phyloP scores from a whole-genome alignment of 2,888 invertebrate genomes.

The Coenonympha arcania region DNA sequence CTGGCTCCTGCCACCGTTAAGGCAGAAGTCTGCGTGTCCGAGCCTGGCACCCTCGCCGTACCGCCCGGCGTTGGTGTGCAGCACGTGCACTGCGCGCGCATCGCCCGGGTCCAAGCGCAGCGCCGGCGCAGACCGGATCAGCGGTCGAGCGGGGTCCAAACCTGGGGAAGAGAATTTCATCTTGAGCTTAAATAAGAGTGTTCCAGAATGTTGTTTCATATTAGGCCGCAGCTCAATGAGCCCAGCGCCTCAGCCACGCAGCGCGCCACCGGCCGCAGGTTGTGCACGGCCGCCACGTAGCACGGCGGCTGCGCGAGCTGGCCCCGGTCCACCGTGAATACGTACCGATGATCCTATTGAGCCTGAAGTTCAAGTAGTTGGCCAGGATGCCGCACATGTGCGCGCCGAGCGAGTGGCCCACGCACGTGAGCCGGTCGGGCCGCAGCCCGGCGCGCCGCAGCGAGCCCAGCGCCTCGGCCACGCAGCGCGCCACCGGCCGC shows the following conservation, averaged over 20 bases:
- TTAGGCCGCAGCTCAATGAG: constrained; percentile 62
- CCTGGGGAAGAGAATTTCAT: constrained; percentile 45
- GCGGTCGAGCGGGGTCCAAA: constrained; percentile 83
- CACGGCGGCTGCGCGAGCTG: constrained; percentile 79
- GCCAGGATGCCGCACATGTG: constrained; percentile 84
- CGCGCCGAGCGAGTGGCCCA: constrained; percentile 84
- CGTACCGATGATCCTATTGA: constrained; percentile 81
- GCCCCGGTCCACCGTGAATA: constrained; percentile 85
- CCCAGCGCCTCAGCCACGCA: constrained; percentile 79
- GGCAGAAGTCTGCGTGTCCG: constrained; percentile 86
- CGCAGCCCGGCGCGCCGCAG: constrained; percentile 78
- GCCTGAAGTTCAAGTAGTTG: constrained; percentile 80
- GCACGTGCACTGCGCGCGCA: constrained; percentile 83
- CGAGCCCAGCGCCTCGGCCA: constrained; percentile 76
- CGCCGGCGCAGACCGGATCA: constrained; percentile 77
- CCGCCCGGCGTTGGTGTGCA: constrained; percentile 86
- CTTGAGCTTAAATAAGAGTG: neutral
- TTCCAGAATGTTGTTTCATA: neutral
- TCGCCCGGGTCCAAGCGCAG: constrained; percentile 81
- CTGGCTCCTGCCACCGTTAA: constrained; percentile 84
- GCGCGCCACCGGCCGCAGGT: constrained; percentile 79
- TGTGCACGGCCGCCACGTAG: constrained; percentile 83
- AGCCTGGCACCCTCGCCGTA: constrained; percentile 83
- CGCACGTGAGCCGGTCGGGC: constrained; percentile 79
- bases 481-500: constrained; percentile 80